Evolutionary conservation across 1,140 invertebrate genomes (phyloP), one percentile per base, ranked within the genome.

Genomic region (Drosophila sturtevanti): DNA sequence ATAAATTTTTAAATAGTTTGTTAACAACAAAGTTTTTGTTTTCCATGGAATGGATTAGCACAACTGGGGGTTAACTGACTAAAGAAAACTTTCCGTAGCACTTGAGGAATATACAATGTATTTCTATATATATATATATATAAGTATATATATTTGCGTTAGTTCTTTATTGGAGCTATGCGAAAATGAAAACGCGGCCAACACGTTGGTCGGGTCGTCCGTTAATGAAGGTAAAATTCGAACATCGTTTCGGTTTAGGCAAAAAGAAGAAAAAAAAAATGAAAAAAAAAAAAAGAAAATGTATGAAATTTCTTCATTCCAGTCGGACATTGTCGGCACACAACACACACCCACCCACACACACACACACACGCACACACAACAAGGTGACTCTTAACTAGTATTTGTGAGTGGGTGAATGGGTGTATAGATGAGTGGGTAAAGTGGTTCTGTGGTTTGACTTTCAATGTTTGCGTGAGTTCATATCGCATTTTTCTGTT

Each of bases 261-360:
- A 55, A 77, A 89, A 90, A 90, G 4, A 18, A 44, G 12, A 44
- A 44, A 11, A 18, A 18, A 35, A 44, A 21, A 48, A 21, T 0
- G 2, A 11, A 48, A 21, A 48, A 48, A 48, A 48, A 18, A 31
- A 6, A 24, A 24, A 24, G 4, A 24, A 44, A 7, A 16, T 44
- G 71, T 90, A 90, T 90, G 84, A 90, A 90, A 87, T 87, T 74
- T 87, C 79, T 86, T 86, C 71, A 90, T 87, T 90, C 81, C 79
- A 89, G 84, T 80, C 68, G 52, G 41, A 68, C 65, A 37, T 4
- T 48, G 41, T 48, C 41, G 41, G 41, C 37, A 22, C 11, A 62
- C 18, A 18, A 37, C 37, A 37, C 18, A 31, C 52, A 48, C n/a
- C n/a, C n/a, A n/a, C n/a, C n/a, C n/a, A n/a, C 24, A 2, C 24